A percentile compares a stretch with the other conserved stretches of the same genome.
Evolutionary conservation across 2,888 invertebrate genomes (phyloP).

Genomic region (Melieria omissa): DNA sequence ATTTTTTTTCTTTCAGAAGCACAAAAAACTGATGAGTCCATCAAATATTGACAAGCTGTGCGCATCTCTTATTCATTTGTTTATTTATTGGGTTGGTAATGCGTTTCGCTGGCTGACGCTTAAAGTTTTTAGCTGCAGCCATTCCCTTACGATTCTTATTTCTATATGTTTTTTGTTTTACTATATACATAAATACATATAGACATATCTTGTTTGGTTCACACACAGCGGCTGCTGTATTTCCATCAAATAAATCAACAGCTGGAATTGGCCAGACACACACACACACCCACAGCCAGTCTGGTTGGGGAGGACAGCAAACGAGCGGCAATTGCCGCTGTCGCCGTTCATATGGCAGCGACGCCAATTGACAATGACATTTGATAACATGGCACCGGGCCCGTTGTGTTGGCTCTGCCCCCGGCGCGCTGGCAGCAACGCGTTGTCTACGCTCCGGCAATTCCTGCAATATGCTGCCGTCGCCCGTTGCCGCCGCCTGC

Average conservation of each 20-base stretch:
- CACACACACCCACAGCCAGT: neutral
- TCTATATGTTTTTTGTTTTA: too few relatives aligned
- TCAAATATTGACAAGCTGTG: slow-evolving; percentile 23
- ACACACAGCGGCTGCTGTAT: neutral
- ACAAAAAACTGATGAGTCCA: slow-evolving; percentile 14
- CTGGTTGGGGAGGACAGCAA: neutral
- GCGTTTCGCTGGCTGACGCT: neutral
- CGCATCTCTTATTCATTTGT: neutral
- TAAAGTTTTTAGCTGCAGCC: slow-evolving; percentile 6
- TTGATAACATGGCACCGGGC: slow-evolving; percentile 22
- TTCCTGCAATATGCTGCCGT: neutral
- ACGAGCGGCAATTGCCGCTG: neutral
- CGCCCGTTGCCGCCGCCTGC: neutral
- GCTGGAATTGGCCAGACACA: slow-evolving; percentile 16
- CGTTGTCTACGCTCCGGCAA: neutral
- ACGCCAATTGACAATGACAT: slow-evolving; percentile 42
- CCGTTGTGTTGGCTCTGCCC: neutral
- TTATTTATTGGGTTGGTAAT: slow-evolving; percentile 17
- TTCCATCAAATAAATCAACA: slow-evolving; percentile 23
- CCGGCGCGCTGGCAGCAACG: neutral
- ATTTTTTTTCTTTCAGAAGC: too few relatives aligned
- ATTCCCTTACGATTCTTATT: too few relatives aligned
- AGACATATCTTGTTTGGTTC: too few relatives aligned
- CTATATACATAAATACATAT: too few relatives aligned
- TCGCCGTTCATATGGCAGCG: slow-evolving; percentile 29